Conservation (phyloP, 2,797 vertebrate species). For the Ptychobarbus kaznakovi region DNA sequence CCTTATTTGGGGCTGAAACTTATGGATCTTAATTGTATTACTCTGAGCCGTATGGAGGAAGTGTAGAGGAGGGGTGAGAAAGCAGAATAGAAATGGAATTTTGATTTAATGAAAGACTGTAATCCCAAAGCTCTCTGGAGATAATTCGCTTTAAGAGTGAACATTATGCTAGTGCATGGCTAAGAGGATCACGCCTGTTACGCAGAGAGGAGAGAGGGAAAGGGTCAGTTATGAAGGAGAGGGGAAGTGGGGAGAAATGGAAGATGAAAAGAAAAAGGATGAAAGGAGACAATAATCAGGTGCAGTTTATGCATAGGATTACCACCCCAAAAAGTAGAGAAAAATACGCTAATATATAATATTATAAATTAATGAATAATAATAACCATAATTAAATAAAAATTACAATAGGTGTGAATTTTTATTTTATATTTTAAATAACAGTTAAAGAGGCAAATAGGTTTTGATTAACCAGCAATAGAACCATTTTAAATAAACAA, state of each 20-base stretch:
- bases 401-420: not conserved
- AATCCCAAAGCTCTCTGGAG: conserved; percentile 71
- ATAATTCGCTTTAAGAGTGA: conserved; percentile 62
- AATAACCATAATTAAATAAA: not conserved
- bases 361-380: not conserved
- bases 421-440: no score
- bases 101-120: conserved; percentile 72
- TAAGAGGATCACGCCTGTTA: conserved; percentile 63
- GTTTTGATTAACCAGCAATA: not conserved
- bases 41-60: conserved; percentile 60
- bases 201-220: conserved; percentile 19
- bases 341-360: not conserved
- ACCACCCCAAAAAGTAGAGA: not conserved
- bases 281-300: not conserved
- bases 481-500: not conserved
- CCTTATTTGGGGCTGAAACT: conserved; percentile 74
- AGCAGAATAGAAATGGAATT: conserved; percentile 74
- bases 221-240: conserved; percentile 22
- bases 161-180: conserved; percentile 59
- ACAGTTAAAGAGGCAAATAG: not conserved
- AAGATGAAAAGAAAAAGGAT: not conserved
- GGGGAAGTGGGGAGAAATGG: not conserved
- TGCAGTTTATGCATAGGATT: not conserved
- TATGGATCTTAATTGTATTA: conserved; percentile 81
- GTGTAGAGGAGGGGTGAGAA: conserved; percentile 46